Evolutionary conservation across 2,797 vertebrate species (phyloP).

Genomic region (Chaetodon trifasciatus): DNA sequence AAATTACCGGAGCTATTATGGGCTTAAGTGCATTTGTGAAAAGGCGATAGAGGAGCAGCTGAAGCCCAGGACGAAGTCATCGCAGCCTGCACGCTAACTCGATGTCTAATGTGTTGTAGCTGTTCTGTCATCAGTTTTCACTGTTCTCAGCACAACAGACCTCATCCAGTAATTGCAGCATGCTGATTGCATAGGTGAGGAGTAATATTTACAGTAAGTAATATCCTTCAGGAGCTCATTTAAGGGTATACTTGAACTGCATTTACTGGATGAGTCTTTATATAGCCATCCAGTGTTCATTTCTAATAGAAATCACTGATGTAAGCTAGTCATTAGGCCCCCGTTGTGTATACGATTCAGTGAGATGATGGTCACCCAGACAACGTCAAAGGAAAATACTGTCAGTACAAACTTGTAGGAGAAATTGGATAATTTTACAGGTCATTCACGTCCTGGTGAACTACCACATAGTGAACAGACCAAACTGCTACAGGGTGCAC

Average conservation of each 20-base stretch:
- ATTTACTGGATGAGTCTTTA: constrained; percentile 16
- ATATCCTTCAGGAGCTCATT: constrained; percentile 15
- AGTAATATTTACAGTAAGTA: constrained; percentile 20
- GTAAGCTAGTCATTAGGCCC: constrained; percentile 20
- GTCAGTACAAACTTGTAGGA: constrained; percentile 14
- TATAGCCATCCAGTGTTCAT: constrained; percentile 2
- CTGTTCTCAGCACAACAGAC: constrained; percentile 47
- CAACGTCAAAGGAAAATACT: background rate
- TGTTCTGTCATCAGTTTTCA: constrained; percentile 43
- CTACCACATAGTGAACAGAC: constrained; percentile 11
- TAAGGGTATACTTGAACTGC: constrained; percentile 26
- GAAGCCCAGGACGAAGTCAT: constrained; percentile 4
- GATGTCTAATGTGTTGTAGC: constrained; percentile 17
- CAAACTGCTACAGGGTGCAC: background rate
- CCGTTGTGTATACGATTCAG: constrained; percentile 21
- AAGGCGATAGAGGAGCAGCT: background rate
- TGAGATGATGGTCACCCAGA: constrained; percentile 23
- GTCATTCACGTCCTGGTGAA: constrained; percentile 1
- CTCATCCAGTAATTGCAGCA: constrained; percentile 32
- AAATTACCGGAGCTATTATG: constrained; percentile 12
- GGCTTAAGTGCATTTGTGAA: constrained; percentile 19
- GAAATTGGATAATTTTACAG: constrained; percentile 29
- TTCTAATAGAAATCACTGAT: constrained; percentile 41
- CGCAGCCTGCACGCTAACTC: background rate
- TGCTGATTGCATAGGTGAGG: constrained; percentile 27